Percentiles rank a stretch among this genome's conserved stretches.
Conservation (phyloP, 1,140 invertebrate genomes). For the Megathymus violae region DNA sequence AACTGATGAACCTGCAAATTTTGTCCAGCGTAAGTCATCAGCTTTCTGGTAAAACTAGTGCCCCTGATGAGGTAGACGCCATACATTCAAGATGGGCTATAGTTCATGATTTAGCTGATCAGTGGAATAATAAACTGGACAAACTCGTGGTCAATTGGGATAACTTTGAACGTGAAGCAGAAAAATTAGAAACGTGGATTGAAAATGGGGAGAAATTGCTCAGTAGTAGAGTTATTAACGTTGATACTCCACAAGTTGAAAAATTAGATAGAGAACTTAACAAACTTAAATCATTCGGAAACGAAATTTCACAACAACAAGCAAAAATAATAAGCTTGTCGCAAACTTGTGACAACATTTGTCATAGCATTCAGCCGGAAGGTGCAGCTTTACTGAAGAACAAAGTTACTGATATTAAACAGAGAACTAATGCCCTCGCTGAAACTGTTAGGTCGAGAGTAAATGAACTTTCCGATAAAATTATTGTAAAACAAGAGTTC, state of each 20-base stretch:
- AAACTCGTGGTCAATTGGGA: constrained; percentile 92
- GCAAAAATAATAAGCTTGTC: constrained; percentile 91
- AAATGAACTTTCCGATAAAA: constrained; percentile 91
- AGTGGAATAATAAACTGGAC: constrained; percentile 90
- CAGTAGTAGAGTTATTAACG: constrained; percentile 82
- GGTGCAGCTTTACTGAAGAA: constrained; percentile 89
- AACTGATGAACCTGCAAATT: constrained; percentile 89
- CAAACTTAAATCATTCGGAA: constrained; percentile 90
- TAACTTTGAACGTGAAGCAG: constrained; percentile 89
- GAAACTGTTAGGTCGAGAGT: constrained; percentile 90
- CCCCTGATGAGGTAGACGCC: constrained; percentile 92
- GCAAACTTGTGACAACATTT: constrained; percentile 91
- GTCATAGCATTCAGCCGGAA: constrained; percentile 90
- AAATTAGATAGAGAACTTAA: constrained; percentile 89
- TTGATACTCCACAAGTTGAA: constrained; percentile 87
- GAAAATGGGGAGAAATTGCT: constrained; percentile 86
- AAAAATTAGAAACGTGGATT: constrained; percentile 90
- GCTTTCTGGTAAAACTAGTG: constrained; percentile 88
- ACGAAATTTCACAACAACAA: constrained; percentile 92
- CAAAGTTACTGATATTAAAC: constrained; percentile 89
- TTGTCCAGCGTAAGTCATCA: constrained; percentile 89
- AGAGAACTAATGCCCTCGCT: constrained; percentile 87
- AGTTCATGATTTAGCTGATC: constrained; percentile 89
- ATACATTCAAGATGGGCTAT: constrained; percentile 91
- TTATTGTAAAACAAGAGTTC: constrained; percentile 93